Conservation (phyloP, 2,113 vertebrate species). For the Cygnus atratus region DNA sequence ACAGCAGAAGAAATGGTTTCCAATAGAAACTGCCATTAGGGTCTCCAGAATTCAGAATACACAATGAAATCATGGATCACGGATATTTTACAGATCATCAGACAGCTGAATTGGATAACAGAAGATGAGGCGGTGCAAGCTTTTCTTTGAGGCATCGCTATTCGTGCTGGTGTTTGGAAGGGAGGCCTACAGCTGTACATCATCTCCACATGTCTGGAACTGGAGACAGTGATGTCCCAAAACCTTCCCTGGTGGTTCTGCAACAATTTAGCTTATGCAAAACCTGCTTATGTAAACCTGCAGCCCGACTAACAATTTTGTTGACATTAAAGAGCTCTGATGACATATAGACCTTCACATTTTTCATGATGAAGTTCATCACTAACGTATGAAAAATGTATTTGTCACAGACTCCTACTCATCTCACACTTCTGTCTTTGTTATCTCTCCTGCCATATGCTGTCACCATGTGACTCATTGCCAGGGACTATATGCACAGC, state of each 20-base stretch:
- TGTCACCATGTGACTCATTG: neutral
- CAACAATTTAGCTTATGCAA: neutral
- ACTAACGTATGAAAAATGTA: neutral
- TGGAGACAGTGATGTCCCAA: neutral
- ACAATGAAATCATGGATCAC: neutral
- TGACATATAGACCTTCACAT: neutral
- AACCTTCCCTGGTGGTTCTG: neutral
- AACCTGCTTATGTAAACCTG: neutral
- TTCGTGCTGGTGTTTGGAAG: neutral
- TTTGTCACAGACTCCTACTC: slow-evolving; percentile 56
- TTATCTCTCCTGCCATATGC: slow-evolving; percentile 28
- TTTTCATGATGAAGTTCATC: slow-evolving; percentile 2
- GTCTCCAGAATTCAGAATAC: neutral
- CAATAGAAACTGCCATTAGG: neutral
- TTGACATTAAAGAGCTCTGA: slow-evolving; percentile 18
- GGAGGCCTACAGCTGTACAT: neutral
- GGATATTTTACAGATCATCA: neutral
- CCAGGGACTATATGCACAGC: neutral
- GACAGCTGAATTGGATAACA: neutral
- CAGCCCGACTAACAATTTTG: neutral
- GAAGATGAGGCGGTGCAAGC: neutral
- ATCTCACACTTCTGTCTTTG: neutral
- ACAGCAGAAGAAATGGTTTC: neutral
- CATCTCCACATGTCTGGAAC: neutral
- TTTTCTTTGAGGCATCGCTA: neutral